Percentiles rank a stretch among this genome's conserved stretches.
phyloP scores from a whole-genome alignment of 2,797 vertebrate genomes.

The Tolypeutes matacus region DNA sequence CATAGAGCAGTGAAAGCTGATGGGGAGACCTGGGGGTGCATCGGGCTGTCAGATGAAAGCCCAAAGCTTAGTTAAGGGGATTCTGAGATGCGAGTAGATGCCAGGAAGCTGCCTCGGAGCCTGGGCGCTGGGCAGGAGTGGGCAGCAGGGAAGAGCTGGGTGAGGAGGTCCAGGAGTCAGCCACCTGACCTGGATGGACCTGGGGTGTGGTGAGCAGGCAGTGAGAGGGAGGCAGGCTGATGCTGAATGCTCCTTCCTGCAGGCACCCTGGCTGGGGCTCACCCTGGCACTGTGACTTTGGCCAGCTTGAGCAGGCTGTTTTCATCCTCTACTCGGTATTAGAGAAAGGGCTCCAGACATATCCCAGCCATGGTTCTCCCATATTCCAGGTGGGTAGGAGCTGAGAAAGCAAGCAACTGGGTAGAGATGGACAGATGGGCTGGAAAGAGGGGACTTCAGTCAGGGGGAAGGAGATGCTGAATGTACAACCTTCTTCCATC shows the following conservation, averaged over 20 bases:
- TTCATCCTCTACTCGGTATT: neutral
- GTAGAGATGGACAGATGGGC: neutral
- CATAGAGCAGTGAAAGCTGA: neutral
- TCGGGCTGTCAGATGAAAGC: neutral
- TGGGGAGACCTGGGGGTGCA: neutral
- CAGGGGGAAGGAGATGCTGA: neutral
- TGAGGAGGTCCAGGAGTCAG: neutral
- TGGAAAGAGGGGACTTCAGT: neutral
- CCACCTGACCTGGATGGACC: neutral
- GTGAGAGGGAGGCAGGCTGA: neutral
- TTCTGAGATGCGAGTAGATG: neutral
- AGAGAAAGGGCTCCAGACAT: neutral
- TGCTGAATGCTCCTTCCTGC: rapidly evolving
- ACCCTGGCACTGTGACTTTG: neutral
- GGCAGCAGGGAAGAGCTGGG: neutral
- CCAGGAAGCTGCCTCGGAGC: neutral
- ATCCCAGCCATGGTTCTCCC: neutral
- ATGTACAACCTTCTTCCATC: neutral
- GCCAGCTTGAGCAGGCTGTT: neutral
- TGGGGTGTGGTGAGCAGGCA: neutral
- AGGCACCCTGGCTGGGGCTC: neutral
- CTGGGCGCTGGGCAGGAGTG: neutral
- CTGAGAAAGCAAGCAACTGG: neutral
- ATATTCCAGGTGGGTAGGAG: neutral
- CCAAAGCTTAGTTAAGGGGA: neutral